A percentile compares a stretch with the other conserved stretches of the same genome.
These are phyloP conservation scores for Pinctada fucata DNA, from an alignment of 2,888 invertebrate genomes.

Conservation along the genomic window DNA sequence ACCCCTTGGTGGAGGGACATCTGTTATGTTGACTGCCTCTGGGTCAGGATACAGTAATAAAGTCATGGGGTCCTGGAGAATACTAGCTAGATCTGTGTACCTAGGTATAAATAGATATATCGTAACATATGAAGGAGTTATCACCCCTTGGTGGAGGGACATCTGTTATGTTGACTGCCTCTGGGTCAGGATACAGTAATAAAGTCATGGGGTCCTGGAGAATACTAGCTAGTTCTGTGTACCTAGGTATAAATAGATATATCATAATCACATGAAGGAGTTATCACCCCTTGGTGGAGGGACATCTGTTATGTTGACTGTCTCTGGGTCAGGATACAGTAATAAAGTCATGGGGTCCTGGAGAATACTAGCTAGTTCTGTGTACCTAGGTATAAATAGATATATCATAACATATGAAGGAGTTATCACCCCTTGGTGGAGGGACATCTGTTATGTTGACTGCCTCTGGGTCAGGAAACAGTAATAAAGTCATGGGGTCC, in stretches of 20 bases:
- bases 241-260: slow-evolving; percentile 35
- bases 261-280: too few relatives aligned
- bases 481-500: slow-evolving; percentile 84
- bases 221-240: slow-evolving; percentile 81
- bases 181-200: slow-evolving; percentile 77
- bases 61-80: slow-evolving; percentile 84
- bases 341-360: slow-evolving; percentile 85
- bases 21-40: slow-evolving; percentile 84
- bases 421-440: slow-evolving; percentile 61
- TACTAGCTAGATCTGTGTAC: slow-evolving; percentile 79
- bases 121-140: too few relatives aligned
- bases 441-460: slow-evolving; percentile 82
- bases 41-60: slow-evolving; percentile 79
- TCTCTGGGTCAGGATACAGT: slow-evolving; percentile 76
- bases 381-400: slow-evolving; percentile 44
- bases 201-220: slow-evolving; percentile 85
- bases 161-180: slow-evolving; percentile 84
- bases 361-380: slow-evolving; percentile 82
- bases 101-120: too few relatives aligned
- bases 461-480: slow-evolving; percentile 79
- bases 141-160: slow-evolving; percentile 75
- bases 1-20: slow-evolving; percentile 76
- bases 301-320: slow-evolving; percentile 83
- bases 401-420: not conserved
- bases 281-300: slow-evolving; percentile 71